Percentiles rank a stretch among this genome's conserved stretches.
Evolutionary conservation across 2,113 vertebrate species (phyloP).

Genomic region (Pygoscelis antarcticus): DNA sequence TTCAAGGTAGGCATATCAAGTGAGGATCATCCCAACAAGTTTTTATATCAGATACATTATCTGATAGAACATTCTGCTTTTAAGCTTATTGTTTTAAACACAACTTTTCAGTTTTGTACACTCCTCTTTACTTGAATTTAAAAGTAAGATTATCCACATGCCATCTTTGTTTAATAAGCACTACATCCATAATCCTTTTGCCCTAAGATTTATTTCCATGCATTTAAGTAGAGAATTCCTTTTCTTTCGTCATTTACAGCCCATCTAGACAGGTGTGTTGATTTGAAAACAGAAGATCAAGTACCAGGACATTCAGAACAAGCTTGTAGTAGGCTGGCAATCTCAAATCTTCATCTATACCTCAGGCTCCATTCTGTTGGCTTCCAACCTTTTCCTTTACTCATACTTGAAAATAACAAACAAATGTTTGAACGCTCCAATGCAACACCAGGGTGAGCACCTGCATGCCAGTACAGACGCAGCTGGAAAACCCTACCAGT

Average conservation of each 20-base stretch:
- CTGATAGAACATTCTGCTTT: neutral
- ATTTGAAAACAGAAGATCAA: neutral
- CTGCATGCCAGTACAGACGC: neutral
- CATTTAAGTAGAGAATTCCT: neutral
- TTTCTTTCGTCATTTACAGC: neutral
- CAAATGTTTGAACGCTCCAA: neutral
- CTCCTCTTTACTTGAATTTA: neutral
- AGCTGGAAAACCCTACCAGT: neutral
- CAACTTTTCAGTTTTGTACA: neutral
- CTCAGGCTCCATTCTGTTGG: neutral
- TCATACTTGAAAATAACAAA: neutral
- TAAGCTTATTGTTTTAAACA: neutral
- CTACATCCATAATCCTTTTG: neutral
- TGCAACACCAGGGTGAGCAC: neutral
- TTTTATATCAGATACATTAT: neutral
- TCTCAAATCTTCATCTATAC: neutral
- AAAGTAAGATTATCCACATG: neutral
- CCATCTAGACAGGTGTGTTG: neutral
- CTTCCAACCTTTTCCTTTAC: neutral
- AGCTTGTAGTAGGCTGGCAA: neutral
- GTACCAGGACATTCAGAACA: neutral
- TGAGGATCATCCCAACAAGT: neutral
- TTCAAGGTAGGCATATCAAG: neutral
- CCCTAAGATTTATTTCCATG: neutral
- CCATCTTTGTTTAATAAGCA: neutral